Evolutionary conservation across 2,888 invertebrate genomes (phyloP).

Genomic region (Drosophila yooni): DNA sequence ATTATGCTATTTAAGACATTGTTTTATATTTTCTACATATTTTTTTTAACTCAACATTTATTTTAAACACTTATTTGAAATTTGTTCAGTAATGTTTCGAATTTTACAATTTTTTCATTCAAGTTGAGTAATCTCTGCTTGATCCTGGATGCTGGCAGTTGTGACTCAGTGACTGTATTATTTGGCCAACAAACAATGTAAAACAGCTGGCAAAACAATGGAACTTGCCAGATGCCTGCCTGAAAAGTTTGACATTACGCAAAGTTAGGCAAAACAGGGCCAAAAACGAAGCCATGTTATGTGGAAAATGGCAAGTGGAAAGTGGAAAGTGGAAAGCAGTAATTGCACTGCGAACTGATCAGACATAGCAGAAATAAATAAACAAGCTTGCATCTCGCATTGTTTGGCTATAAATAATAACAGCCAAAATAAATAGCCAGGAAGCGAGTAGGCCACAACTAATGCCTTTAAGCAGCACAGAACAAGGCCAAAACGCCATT

Average conservation of each 20-base stretch:
- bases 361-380: conserved; percentile 54
- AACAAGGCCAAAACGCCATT: conserved; percentile 61
- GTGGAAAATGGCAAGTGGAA: conserved; percentile 11
- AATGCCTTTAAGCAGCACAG: background rate
- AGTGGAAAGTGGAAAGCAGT: conserved; percentile 34
- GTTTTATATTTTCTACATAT: too few species aligned
- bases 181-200: conserved; percentile 25
- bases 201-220: conserved; percentile 35
- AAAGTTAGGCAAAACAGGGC: conserved; percentile 26
- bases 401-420: conserved; percentile 63
- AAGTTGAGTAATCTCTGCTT: background rate
- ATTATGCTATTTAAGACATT: too few species aligned
- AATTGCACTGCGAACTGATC: conserved; percentile 35
- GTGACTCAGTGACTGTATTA: conserved; percentile 11
- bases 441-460: conserved; percentile 38
- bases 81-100: too few species aligned
- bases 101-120: background rate
- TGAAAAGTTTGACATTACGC: conserved; percentile 40
- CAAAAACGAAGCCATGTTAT: conserved; percentile 21
- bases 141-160: conserved; percentile 8
- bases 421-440: conserved; percentile 67
- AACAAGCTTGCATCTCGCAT: conserved; percentile 54
- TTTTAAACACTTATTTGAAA: too few species aligned
- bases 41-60: too few species aligned
- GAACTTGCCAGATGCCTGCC: conserved; percentile 23